phyloP scores from a whole-genome alignment of 2,797 vertebrate species.

The Brotula barbata region DNA sequence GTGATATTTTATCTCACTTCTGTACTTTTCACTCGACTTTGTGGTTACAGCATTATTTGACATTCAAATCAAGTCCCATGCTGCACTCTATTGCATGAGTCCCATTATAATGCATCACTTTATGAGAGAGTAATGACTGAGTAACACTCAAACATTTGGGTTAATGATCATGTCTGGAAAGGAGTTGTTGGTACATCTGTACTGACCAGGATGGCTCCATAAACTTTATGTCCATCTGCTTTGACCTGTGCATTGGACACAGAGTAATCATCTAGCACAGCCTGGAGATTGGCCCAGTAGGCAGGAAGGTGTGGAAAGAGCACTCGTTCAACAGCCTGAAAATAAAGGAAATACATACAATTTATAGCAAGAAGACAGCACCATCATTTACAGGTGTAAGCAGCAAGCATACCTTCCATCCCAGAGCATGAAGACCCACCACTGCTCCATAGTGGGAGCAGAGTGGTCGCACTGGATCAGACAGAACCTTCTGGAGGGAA shows the following conservation, averaged over 20 bases:
- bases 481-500: conserved; percentile 92
- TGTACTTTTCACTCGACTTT: no score
- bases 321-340: conserved; percentile 89
- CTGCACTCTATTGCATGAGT: no score
- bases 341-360: background rate
- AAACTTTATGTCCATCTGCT: conserved; percentile 94
- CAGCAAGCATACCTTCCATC: conserved; percentile 85
- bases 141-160: no score
- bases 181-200: no score
- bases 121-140: no score
- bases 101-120: no score
- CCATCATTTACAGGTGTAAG: no score
- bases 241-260: conserved; percentile 96
- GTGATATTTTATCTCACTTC: no score
- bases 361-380: no score
- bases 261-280: conserved; percentile 90
- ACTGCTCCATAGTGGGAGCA: conserved; percentile 95
- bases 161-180: no score
- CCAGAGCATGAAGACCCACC: conserved; percentile 90
- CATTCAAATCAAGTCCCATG: no score
- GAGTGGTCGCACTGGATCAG: conserved; percentile 90
- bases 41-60: no score
- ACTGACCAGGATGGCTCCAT: conserved; percentile 92
- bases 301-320: conserved; percentile 91
- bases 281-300: conserved; percentile 93